These are phyloP conservation scores for Drosophila prostipennis DNA, from an alignment of 2,888 invertebrate species.

Conservation along the genomic window DNA sequence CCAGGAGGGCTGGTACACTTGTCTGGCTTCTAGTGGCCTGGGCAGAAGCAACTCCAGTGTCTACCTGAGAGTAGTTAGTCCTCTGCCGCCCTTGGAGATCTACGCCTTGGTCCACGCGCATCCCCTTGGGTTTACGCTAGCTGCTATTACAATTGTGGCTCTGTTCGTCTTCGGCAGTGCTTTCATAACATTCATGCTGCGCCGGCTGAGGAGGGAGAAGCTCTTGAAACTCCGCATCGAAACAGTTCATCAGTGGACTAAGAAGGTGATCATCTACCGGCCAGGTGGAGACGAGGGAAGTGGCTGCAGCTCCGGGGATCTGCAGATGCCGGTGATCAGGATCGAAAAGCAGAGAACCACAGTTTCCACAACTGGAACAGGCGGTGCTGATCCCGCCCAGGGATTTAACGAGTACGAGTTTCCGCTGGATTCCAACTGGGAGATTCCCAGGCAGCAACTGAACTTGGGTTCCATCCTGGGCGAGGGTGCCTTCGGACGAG, in stretches of 20 bases:
- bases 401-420: conserved; percentile 97
- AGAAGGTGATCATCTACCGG: conserved; percentile 94
- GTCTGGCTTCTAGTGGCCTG: conserved; percentile 94
- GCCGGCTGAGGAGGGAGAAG: conserved; percentile 90
- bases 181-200: conserved; percentile 87
- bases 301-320: conserved; percentile 67
- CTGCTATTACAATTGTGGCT: conserved; percentile 86
- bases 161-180: conserved; percentile 84
- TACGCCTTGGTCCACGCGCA: conserved; percentile 83
- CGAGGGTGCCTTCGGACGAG: conserved; percentile 99
- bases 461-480: conserved; percentile 93
- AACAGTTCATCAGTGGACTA: conserved; percentile 95
- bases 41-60: conserved; percentile 92
- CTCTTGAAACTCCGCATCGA: conserved; percentile 92
- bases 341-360: conserved; percentile 94
- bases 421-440: conserved; percentile 97
- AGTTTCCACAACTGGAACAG: conserved; percentile 86
- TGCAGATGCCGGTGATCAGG: conserved; percentile 93
- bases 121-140: conserved; percentile 86
- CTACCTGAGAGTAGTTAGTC: conserved; percentile 91
- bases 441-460: conserved; percentile 92
- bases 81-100: conserved; percentile 63
- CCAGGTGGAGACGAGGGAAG: conserved; percentile 85
- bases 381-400: conserved; percentile 86
- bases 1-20: conserved; percentile 98